Conservation (phyloP, 2,797 vertebrate species). For the Aselliscus stoliczkanus region DNA sequence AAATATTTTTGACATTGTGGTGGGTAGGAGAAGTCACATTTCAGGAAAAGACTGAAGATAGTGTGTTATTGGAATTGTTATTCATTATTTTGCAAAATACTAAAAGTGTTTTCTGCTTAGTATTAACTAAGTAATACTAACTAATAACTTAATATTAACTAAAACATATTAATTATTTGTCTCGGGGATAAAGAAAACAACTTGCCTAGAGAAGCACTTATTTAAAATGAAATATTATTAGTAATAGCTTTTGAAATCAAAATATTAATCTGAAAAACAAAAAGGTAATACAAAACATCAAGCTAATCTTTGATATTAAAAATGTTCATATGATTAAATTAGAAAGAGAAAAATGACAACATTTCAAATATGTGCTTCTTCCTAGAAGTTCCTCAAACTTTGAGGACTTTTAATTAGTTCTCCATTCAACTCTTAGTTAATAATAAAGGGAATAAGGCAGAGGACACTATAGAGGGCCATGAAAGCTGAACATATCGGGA, state of each 20-base stretch:
- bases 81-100: neutral
- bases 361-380: neutral
- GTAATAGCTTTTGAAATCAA: neutral
- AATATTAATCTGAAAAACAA: neutral
- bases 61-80: neutral
- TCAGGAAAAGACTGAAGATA: neutral
- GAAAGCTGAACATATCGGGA: neutral
- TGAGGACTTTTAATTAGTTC: neutral
- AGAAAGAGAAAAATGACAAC: neutral
- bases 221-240: neutral
- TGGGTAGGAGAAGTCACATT: neutral
- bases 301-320: neutral
- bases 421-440: neutral
- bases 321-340: neutral
- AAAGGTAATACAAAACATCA: neutral
- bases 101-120: neutral
- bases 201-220: neutral
- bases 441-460: neutral
- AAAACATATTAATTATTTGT: neutral
- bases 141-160: no score
- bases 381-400: neutral
- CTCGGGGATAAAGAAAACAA: neutral
- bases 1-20: neutral
- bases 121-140: no score
- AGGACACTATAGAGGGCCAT: neutral